Evolutionary conservation across 2,888 invertebrate species (phyloP), one percentile per base, ranked within the genome.

Genomic region (Saturnia pavonia): DNA sequence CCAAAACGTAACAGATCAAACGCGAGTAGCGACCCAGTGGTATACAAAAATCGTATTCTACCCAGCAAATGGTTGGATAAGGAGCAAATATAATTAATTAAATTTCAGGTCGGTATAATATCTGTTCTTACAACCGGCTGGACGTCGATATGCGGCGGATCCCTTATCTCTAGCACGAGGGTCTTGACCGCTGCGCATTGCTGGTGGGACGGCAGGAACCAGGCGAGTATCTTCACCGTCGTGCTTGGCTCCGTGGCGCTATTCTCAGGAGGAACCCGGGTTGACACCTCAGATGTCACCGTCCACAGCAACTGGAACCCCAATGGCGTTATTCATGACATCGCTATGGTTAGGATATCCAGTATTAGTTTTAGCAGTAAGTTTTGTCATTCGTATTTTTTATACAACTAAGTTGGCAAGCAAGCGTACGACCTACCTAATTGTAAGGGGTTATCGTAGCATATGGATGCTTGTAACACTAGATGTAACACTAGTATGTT

Each of bases 141-240:
- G 80, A 84, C 86, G 0, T 92, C 93, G 7, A 75, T 92, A 14
- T 93, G 93, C 42, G 92, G 92, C 0, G 92, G 92, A 0, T 83
- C 91, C 2, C 80, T 93, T 4, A 73, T 92, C 42, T 91, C 92
- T 7, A 77, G 78, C 57, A 90, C 82, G 0, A 77, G 88, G 11
- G 84, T 92, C 12, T 77, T 93, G 0, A 91, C 92, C 0, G 93
- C 92, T 0, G 92, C 91, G 0, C 92, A 93, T 70, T 92, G 92
- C 79, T 93, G 92, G 92, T 89, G 83, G 81, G 93, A 92, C 9
- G 93, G 92, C 0, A 73, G 82, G 69, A 86, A 74, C 71, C 89
- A 87, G 71, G 91, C 91, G 0, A 78, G 67, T 0, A 75, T 75
- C 67, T 91, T 93, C 76, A 89, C 88, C 8, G 72, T 90, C 1